A percentile compares a stretch with the other conserved stretches of the same genome.
Conservation (phyloP, 2,888 invertebrate species). For the Apamea monoglypha region DNA sequence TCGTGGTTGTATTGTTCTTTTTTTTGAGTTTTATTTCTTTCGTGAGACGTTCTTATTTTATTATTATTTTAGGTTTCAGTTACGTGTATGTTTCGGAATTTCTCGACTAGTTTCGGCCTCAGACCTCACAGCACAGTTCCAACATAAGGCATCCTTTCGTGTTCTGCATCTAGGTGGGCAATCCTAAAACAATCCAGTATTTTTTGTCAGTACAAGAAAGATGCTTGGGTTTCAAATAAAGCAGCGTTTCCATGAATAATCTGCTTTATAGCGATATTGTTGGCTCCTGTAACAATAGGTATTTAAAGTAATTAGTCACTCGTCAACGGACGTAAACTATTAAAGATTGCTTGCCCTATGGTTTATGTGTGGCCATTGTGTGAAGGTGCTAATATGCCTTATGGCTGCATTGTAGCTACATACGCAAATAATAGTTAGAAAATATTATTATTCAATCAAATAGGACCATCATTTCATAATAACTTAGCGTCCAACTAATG, state of each 20-base stretch:
- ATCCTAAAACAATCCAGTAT: not conserved
- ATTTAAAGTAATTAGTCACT: constrained; percentile 57
- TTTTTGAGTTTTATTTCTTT: constrained; percentile 14
- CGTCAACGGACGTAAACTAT: constrained; percentile 38
- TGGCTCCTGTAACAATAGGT: constrained; percentile 43
- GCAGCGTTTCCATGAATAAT: constrained; percentile 38
- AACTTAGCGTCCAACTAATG: not conserved
- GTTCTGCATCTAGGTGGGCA: not conserved
- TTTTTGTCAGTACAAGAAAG: not conserved
- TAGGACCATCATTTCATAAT: not conserved
- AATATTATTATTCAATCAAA: constrained; percentile 8
- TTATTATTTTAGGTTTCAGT: not conserved
- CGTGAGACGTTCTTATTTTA: not conserved
- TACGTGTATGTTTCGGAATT: not conserved
- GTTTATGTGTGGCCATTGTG: constrained; percentile 43
- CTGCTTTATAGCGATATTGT: constrained; percentile 42
- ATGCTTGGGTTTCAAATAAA: constrained; percentile 9
- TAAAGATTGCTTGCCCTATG: constrained; percentile 41
- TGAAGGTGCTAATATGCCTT: constrained; percentile 10
- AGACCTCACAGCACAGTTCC: not conserved
- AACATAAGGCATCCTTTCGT: not conserved
- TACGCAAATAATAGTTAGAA: constrained; percentile 1
- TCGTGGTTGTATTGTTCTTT: constrained; percentile 40
- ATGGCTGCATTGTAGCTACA: constrained; percentile 17
- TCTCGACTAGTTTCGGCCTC: not conserved